phyloP scores from a whole-genome alignment of 2,888 invertebrate genomes.

The Euclidia mi region DNA sequence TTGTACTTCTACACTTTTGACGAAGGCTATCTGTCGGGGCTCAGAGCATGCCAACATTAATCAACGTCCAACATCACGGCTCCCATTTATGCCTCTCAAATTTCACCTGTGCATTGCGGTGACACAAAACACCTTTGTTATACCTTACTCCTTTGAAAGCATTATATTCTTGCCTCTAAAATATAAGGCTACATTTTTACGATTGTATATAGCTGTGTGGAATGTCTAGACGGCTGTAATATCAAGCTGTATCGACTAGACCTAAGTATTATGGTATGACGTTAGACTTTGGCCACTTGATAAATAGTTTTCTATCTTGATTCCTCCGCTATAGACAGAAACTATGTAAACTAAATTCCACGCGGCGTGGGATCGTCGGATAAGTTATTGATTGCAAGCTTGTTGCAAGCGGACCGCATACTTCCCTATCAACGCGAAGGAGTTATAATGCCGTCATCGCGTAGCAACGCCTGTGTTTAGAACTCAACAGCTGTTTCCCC shows the following conservation, averaged over 20 bases:
- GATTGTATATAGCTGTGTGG: background rate
- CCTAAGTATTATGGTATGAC: slow-evolving; percentile 13
- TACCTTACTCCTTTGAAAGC: slow-evolving; percentile 17
- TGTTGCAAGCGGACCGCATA: slow-evolving; percentile 24
- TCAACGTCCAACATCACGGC: slow-evolving; percentile 58
- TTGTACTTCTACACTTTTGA: slow-evolving; percentile 58
- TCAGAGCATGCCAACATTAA: slow-evolving; percentile 59
- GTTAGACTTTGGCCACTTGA: slow-evolving; percentile 21
- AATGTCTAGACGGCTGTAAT: slow-evolving; percentile 34
- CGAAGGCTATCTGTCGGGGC: slow-evolving; percentile 61
- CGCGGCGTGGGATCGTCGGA: slow-evolving; percentile 2
- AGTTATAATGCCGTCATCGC: slow-evolving; percentile 46
- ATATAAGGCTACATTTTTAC: slow-evolving; percentile 3
- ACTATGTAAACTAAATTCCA: no score
- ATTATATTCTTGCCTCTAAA: slow-evolving; percentile 3
- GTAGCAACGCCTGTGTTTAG: slow-evolving; percentile 60
- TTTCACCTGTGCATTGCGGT: slow-evolving; percentile 40
- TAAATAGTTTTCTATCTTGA: background rate
- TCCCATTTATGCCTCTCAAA: slow-evolving; percentile 35
- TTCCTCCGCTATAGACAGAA: no score
- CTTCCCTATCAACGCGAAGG: slow-evolving; percentile 22
- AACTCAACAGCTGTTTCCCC: slow-evolving; percentile 54
- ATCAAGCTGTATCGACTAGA: slow-evolving; percentile 15
- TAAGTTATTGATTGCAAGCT: slow-evolving; percentile 42
- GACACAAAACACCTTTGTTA: slow-evolving; percentile 36